Evolutionary conservation across 2,113 vertebrate species (phyloP), one percentile per base, ranked within the genome.

Genomic region (Climacteris rufus): DNA sequence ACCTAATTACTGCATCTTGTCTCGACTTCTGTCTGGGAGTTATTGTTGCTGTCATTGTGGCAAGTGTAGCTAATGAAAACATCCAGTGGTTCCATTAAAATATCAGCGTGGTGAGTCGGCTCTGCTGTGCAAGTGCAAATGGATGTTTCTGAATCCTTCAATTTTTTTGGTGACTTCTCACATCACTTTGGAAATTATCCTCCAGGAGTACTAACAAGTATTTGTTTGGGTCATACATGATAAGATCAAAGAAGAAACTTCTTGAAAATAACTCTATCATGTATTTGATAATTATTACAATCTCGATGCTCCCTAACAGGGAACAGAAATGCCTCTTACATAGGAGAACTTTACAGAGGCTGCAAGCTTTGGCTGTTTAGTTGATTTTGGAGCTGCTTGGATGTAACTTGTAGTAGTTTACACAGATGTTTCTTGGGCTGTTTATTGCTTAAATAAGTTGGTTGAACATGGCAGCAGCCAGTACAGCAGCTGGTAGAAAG

Each of bases 1-100:
- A 94, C 93, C 94, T 74, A 96, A 96, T 96, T 94, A 91, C 89
- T 89, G 11, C 2, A 1, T 59, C 93, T 92, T 74, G 93, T 96
- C 94, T 92, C 10, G 13, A 72, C 69, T 89, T 86, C 89, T 89
- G 93, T 96, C 93, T 94, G 91, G 87, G 83, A 94, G 72, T 95
- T 94, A 86, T 89, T 96, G 96, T 87, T 93, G 87, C 91, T 95
- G 94, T 95, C 93, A 87, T 3, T 77, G 80, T 81, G 82, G 87
- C 80, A 95, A 92, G 81, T 6, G 23, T 59, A 94, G 93, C 87
- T 89, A 65, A 94, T 83, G 87, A 92, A 89, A 94, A 40, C 87
- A 92, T 74, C 89, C 96, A 80, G 68, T 65, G 76, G 63, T 77
- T 35, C 85, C 87, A 80, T 81, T 81, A 54, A 92, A 89, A 70